Evolutionary conservation across 2,888 invertebrate species (phyloP).

Genomic region (Dynastes grantii): DNA sequence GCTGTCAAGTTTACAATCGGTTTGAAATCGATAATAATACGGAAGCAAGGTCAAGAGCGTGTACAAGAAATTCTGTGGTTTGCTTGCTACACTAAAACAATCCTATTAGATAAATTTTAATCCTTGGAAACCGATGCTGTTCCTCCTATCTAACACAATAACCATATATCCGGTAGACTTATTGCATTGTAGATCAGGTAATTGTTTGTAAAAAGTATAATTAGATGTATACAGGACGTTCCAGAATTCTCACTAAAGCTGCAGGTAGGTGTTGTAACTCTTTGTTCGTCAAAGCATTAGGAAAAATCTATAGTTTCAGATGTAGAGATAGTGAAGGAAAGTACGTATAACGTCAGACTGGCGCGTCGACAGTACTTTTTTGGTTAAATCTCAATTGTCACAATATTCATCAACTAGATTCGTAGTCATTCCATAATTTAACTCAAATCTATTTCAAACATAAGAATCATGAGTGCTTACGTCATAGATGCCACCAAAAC

Average conservation of each 20-base stretch:
- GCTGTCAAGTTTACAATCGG: neutral
- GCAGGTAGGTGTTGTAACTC: neutral
- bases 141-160: neutral
- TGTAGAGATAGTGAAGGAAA: too few species aligned
- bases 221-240: too few species aligned
- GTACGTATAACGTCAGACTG: too few species aligned
- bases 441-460: too few species aligned
- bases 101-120: neutral
- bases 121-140: neutral
- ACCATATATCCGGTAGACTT: neutral
- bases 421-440: too few species aligned
- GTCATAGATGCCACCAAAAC: too few species aligned
- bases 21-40: neutral
- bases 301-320: too few species aligned
- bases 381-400: too few species aligned
- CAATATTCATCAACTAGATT: too few species aligned
- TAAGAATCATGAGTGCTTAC: too few species aligned
- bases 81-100: neutral
- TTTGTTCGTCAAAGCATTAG: too few species aligned
- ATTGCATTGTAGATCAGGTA: neutral
- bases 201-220: neutral
- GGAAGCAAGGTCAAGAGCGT: constrained; percentile 1
- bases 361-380: too few species aligned
- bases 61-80: neutral
- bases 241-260: neutral